A percentile compares a stretch with the other conserved stretches of the same genome.
Conservation (phyloP, 2,113 vertebrate species). For the Cyrtonyx montezumae region DNA sequence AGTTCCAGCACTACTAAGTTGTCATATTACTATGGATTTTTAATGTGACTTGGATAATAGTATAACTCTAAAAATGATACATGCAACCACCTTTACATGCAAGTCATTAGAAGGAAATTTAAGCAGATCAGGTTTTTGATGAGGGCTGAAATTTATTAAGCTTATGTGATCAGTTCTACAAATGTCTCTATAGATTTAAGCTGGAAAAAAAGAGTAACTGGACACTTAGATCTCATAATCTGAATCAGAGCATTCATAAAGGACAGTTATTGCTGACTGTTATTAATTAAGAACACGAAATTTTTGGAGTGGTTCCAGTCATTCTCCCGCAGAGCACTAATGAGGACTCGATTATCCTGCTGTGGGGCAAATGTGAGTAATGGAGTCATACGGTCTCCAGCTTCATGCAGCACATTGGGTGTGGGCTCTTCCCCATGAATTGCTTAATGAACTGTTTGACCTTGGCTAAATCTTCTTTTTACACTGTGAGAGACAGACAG, state of each 20-base stretch:
- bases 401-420: not conserved
- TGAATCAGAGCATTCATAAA: not conserved
- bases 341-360: not conserved
- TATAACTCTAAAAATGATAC: not conserved
- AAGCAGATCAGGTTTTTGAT: not conserved
- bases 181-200: not conserved
- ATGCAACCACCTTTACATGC: not conserved
- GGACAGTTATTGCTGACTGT: not conserved
- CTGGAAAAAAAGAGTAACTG: not conserved
- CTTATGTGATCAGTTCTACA: not conserved
- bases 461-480: not conserved
- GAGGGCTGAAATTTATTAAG: not conserved
- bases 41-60: not conserved
- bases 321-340: not conserved
- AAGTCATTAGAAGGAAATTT: not conserved
- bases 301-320: not conserved
- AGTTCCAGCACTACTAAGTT: not conserved
- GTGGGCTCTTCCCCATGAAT: not conserved
- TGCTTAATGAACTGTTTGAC: not conserved
- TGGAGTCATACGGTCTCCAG: not conserved
- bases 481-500: not conserved
- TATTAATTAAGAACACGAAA: not conserved
- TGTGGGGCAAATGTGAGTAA: not conserved
- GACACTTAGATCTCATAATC: not conserved
- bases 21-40: not conserved